phyloP scores from a whole-genome alignment of 1,140 invertebrate genomes.

The Zaprionus camerounensis region DNA sequence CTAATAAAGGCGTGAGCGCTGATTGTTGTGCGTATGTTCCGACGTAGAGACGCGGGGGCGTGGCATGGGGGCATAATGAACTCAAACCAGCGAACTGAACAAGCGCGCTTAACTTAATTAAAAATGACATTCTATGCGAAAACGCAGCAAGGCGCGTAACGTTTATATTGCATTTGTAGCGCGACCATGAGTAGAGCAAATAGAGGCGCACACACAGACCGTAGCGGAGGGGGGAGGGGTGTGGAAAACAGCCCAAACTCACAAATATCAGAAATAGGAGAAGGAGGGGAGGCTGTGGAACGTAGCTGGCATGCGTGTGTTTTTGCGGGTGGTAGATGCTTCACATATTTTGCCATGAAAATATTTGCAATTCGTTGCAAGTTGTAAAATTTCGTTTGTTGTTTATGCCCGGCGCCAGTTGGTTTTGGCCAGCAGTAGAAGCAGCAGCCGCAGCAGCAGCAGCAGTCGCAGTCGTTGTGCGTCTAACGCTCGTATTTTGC shows the following conservation, averaged over 20 bases:
- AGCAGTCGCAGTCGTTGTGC: neutral
- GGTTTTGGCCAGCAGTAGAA: constrained; percentile 16
- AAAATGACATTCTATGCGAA: constrained; percentile 71
- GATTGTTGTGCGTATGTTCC: constrained; percentile 41
- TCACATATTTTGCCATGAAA: constrained; percentile 70
- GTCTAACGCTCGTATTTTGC: constrained; percentile 25
- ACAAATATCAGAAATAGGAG: neutral
- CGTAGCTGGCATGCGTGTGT: constrained; percentile 3
- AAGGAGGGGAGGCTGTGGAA: neutral
- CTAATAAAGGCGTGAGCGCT: constrained; percentile 33
- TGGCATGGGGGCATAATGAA: constrained; percentile 57
- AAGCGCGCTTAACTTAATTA: constrained; percentile 78
- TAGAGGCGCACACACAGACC: neutral
- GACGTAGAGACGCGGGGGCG: constrained; percentile 11
- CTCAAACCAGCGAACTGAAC: constrained; percentile 63
- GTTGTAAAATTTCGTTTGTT: constrained; percentile 56
- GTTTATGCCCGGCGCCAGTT: constrained; percentile 54
- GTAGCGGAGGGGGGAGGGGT: neutral
- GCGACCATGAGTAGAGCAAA: constrained; percentile 4
- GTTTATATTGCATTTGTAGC: constrained; percentile 54
- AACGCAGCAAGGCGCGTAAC: constrained; percentile 8
- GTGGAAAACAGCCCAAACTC: constrained; percentile 27
- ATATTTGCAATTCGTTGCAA: constrained; percentile 64
- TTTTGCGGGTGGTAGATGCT: constrained; percentile 13
- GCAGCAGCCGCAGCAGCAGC: neutral